Evolutionary conservation across 2,888 invertebrate genomes (phyloP), one percentile per base, ranked within the genome.

Genomic region (Stenotaenia linearis): DNA sequence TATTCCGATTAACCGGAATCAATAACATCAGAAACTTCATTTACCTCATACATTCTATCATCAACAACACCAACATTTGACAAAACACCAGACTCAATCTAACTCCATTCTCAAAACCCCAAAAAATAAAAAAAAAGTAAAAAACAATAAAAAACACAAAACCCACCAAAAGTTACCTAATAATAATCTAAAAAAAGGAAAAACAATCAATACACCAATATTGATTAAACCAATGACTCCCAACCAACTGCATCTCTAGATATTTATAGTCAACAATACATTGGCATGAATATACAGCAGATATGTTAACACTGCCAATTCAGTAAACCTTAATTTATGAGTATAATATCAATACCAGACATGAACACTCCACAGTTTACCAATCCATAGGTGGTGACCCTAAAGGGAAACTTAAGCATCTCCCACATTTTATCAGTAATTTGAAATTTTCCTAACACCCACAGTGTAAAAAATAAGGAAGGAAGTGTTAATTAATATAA

Each of bases 71-170:
- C n/a, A n/a, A n/a, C n/a, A n/a, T n/a, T n/a, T n/a, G n/a, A n/a
- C n/a, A n/a, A n/a, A n/a, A n/a, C n/a, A n/a, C n/a, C n/a, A n/a
- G n/a, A n/a, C n/a, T n/a, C n/a, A n/a, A n/a, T n/a, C n/a, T n/a
- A n/a, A n/a, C n/a, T n/a, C n/a, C n/a, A n/a, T n/a, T n/a, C n/a
- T n/a, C n/a, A n/a, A n/a, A n/a, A n/a, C n/a, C n/a, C n/a, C n/a
- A n/a, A n/a, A n/a, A n/a, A n/a, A n/a, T n/a, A n/a, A n/a, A n/a
- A n/a, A n/a, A n/a, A n/a, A n/a, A n/a, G n/a, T n/a, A n/a, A n/a
- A n/a, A n/a, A n/a, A n/a, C n/a, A n/a, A n/a, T 84, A 61, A 61
- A 21, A 61, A 23, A 61, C 6, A 61, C 25, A 61, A 10, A 23
- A 61, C 1, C 6, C 61, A 25, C 2, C 21, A 6, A 10, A 56